Evolutionary conservation across 2,797 vertebrate species (phyloP).

Genomic region (Orientallactaga sibirica): DNA sequence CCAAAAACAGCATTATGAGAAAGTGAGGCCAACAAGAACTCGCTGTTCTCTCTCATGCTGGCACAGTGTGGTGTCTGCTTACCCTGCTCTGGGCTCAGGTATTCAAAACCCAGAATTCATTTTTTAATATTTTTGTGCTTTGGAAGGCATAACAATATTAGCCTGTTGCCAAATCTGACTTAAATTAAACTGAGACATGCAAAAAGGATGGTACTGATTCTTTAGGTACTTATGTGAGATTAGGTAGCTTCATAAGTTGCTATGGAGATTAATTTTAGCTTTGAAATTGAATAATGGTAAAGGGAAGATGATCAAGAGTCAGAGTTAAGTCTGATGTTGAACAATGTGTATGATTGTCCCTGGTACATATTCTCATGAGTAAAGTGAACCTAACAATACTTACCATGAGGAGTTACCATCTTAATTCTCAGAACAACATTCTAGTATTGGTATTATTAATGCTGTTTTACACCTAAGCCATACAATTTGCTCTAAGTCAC

Average conservation of each 20-base stretch:
- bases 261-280: constrained; percentile 84
- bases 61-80: constrained; percentile 58
- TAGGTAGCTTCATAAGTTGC: constrained; percentile 85
- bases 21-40: constrained; percentile 68
- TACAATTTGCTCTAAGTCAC: constrained; percentile 25
- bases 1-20: constrained; percentile 72
- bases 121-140: constrained; percentile 13
- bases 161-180: constrained; percentile 75
- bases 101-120: constrained; percentile 35
- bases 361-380: constrained; percentile 25
- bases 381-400: constrained; percentile 44
- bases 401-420: constrained; percentile 26
- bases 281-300: constrained; percentile 68
- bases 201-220: constrained; percentile 75
- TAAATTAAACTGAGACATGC: constrained; percentile 88
- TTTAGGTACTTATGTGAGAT: constrained; percentile 71
- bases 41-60: constrained; percentile 56
- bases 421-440: constrained; percentile 46
- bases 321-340: constrained; percentile 65
- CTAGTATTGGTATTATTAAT: neutral
- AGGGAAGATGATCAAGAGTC: constrained; percentile 55
- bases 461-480: constrained; percentile 47
- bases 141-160: constrained; percentile 71
- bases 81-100: constrained; percentile 55
- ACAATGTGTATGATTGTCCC: constrained; percentile 26